phyloP scores from a whole-genome alignment of 2,113 vertebrate genomes.

The Ctenomys sociabilis region DNA sequence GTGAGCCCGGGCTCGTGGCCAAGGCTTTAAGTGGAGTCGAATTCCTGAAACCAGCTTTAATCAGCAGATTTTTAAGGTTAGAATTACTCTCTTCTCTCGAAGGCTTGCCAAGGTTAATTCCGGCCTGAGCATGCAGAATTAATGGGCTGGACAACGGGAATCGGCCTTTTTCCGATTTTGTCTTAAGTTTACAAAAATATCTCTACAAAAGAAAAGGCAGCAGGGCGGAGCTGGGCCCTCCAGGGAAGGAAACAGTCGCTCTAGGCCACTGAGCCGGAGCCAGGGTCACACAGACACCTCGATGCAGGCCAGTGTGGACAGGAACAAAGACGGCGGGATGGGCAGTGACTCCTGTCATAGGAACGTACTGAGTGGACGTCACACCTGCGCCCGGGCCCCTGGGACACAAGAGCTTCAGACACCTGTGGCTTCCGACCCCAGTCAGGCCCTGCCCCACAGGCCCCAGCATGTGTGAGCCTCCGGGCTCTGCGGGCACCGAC shows the following conservation, averaged over 20 bases:
- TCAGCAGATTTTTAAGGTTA: constrained; percentile 99
- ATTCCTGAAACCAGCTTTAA: constrained; percentile 99
- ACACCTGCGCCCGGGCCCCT: accelerated
- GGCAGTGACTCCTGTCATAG: accelerated
- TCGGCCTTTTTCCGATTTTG: constrained; percentile 75
- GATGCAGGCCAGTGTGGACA: accelerated
- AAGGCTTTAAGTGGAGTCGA: constrained; percentile 99
- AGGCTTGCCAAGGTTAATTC: constrained; percentile 98
- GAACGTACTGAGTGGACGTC: accelerated
- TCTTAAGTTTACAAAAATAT: constrained; percentile 82
- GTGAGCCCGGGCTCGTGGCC: constrained; percentile 93
- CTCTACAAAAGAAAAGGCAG: constrained; percentile 62
- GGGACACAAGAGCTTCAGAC: neutral
- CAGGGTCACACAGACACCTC: neutral
- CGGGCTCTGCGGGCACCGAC: neutral
- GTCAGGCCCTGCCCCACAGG: neutral
- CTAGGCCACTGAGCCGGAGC: neutral
- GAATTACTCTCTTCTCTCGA: constrained; percentile 97
- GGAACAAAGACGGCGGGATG: accelerated
- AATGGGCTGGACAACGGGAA: constrained; percentile 91
- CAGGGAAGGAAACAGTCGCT: neutral
- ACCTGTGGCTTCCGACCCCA: accelerated
- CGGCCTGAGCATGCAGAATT: constrained; percentile 91
- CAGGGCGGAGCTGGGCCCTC: neutral
- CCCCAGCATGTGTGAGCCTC: neutral